Evolutionary conservation across 2,888 invertebrate genomes (phyloP).

Genomic region (Timandra comae): DNA sequence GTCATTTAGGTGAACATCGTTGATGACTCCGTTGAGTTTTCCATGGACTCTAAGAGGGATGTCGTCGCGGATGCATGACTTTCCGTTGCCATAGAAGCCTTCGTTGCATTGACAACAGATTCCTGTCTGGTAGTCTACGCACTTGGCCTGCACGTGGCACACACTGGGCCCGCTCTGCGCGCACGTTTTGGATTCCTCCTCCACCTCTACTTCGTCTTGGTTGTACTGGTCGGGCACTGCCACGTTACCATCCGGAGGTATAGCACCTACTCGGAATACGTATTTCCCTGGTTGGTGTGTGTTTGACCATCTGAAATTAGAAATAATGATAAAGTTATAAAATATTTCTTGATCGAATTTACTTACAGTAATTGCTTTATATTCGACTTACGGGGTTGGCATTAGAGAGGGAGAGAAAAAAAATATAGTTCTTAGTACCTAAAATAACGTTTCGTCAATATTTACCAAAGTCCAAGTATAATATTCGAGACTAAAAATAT

Average conservation of each 20-base stretch:
- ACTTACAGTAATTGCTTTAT: background rate
- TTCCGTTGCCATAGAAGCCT: conserved; percentile 96
- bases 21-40: conserved; percentile 89
- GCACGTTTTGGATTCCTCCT: conserved; percentile 74
- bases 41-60: conserved; percentile 92
- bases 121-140: conserved; percentile 88
- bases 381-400: too few species aligned
- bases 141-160: conserved; percentile 89
- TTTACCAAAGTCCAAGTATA: too few species aligned
- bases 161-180: conserved; percentile 80
- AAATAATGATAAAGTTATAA: conserved; percentile 1
- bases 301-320: conserved; percentile 87
- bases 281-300: conserved; percentile 90
- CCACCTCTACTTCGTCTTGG: conserved; percentile 56
- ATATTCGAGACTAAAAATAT: too few species aligned
- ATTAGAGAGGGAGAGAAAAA: too few species aligned
- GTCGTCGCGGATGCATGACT: conserved; percentile 89
- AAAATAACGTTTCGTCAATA: too few species aligned
- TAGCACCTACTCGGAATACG: conserved; percentile 89
- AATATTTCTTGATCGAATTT: background rate
- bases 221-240: conserved; percentile 80
- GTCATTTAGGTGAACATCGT: conserved; percentile 83
- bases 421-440: too few species aligned
- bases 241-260: conserved; percentile 78
- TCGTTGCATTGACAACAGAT: conserved; percentile 92